phyloP scores from a whole-genome alignment of 2,113 vertebrate species.

The Passer domesticus region DNA sequence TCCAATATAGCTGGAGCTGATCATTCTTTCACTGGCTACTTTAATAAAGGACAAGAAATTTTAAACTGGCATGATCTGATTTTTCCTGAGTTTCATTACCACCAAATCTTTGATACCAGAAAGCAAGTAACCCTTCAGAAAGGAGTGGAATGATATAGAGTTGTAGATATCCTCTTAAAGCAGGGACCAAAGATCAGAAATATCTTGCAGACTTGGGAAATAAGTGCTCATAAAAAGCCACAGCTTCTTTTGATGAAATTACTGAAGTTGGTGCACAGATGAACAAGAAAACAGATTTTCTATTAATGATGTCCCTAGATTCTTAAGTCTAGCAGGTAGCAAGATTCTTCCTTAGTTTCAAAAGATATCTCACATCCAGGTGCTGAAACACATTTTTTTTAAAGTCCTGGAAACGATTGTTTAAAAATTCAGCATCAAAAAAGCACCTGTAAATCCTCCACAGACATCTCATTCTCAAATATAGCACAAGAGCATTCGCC shows the following conservation, averaged over 20 bases:
- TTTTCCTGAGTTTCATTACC: conserved; percentile 1
- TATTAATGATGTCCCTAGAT: conserved; percentile 51
- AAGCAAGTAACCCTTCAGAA: background rate
- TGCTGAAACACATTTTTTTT: conserved; percentile 26
- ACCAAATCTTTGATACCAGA: background rate
- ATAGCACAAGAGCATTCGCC: fast-evolving
- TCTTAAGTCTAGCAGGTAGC: conserved; percentile 16
- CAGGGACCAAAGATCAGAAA: conserved; percentile 14
- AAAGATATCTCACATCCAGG: conserved; percentile 37
- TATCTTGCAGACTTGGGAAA: background rate
- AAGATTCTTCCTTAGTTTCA: conserved; percentile 33
- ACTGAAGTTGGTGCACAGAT: background rate
- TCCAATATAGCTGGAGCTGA: background rate
- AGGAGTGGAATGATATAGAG: background rate
- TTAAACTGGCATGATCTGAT: background rate
- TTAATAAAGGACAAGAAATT: background rate
- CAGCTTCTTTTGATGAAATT: conserved; percentile 36
- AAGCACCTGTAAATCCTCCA: conserved; percentile 12
- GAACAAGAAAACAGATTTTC: conserved; percentile 40
- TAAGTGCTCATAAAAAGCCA: background rate
- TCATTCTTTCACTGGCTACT: background rate
- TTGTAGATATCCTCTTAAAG: background rate
- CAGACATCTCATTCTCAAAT: conserved; percentile 29
- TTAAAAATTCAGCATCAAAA: conserved; percentile 50
- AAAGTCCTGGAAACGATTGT: conserved; percentile 37